Conservation (phyloP, 1,140 invertebrate species). For the Ditylenchus dipsaci region DNA sequence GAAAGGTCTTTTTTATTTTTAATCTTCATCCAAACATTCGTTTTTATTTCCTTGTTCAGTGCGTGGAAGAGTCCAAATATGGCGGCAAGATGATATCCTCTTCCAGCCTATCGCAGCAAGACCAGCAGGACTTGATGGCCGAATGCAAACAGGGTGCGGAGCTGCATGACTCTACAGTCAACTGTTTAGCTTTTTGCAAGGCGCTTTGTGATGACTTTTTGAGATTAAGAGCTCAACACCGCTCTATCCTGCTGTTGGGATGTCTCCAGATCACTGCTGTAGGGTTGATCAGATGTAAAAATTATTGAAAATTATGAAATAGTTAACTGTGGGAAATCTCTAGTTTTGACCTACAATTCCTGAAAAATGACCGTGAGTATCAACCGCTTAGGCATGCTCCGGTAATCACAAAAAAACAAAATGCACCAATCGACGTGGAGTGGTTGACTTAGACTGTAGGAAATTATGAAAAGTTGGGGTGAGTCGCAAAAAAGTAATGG, state of each 20-base stretch:
- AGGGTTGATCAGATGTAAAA: neutral
- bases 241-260: conserved; percentile 24
- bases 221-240: conserved; percentile 13
- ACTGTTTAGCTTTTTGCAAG: conserved; percentile 42
- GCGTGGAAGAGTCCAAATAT: conserved; percentile 14
- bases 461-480: no score
- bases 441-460: no score
- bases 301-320: no score
- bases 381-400: no score
- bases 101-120: neutral
- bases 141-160: conserved; percentile 15
- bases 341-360: no score
- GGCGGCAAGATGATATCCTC: neutral
- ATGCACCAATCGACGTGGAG: no score
- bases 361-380: no score
- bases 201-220: conserved; percentile 38
- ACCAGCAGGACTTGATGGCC: neutral
- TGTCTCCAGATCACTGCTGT: conserved; percentile 31
- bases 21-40: neutral
- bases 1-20: conserved; percentile 14
- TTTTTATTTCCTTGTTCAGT: conserved; percentile 13
- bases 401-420: no score
- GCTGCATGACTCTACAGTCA: conserved; percentile 34
- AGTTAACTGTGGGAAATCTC: no score
- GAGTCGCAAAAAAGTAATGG: no score